Conservation (phyloP, 1,140 invertebrate genomes). For the Aricia agestis region DNA sequence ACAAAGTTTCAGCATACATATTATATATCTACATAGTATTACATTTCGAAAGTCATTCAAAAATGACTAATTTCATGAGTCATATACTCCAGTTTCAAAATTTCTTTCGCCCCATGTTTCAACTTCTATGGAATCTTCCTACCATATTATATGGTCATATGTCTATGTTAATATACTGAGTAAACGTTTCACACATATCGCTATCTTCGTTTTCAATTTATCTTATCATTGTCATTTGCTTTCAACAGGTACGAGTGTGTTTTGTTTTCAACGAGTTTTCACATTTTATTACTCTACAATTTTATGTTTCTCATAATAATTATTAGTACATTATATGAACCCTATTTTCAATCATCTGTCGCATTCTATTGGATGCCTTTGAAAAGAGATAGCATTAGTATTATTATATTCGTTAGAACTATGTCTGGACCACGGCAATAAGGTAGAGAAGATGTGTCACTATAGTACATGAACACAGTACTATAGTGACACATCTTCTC, state of each 20-base stretch:
- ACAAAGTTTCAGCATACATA: not conserved
- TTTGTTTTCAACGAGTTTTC: not conserved
- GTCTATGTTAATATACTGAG: conserved; percentile 12
- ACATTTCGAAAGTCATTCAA: not conserved
- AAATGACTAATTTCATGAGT: not conserved
- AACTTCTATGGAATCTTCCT: not conserved
- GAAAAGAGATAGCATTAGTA: too few relatives aligned
- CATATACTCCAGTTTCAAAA: not conserved
- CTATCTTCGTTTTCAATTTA: conserved; percentile 30
- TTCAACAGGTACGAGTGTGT: conserved; percentile 24
- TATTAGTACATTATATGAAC: too few relatives aligned
- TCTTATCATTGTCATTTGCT: conserved; percentile 34
- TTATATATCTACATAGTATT: not conserved
- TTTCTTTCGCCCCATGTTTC: not conserved
- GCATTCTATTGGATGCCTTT: too few relatives aligned
- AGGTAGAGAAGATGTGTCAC: too few relatives aligned
- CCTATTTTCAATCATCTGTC: too few relatives aligned
- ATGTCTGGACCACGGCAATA: too few relatives aligned
- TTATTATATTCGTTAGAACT: too few relatives aligned
- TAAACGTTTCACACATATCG: conserved; percentile 24
- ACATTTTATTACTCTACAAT: not conserved
- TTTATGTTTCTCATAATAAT: not conserved
- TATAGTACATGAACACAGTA: too few relatives aligned
- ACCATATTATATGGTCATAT: conserved; percentile 1
- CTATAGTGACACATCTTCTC: too few relatives aligned